phyloP scores from a whole-genome alignment of 92 coral and sea anemone genomes.

The Epizoanthus rinbou region DNA sequence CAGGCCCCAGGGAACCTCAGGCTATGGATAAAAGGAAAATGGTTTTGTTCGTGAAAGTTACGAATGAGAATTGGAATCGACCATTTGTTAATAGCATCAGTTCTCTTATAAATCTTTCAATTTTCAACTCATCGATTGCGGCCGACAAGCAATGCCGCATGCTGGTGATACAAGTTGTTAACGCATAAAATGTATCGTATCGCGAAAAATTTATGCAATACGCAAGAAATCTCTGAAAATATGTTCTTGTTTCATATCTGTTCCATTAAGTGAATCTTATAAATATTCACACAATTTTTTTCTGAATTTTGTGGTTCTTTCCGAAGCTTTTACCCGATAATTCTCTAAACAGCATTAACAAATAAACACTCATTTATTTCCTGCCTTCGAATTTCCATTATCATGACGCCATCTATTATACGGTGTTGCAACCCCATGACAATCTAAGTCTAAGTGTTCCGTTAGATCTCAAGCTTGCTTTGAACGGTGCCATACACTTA shows the following conservation, averaged over 20 bases:
- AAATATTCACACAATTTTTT: conserved; percentile 21
- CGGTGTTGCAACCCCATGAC: too few relatives aligned
- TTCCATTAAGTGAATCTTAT: neutral
- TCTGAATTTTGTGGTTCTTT: conserved; percentile 32
- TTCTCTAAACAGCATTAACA: conserved; percentile 38
- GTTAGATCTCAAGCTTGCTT: too few relatives aligned
- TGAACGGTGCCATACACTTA: too few relatives aligned
- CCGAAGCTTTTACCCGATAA: conserved; percentile 36
- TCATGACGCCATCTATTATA: too few relatives aligned
- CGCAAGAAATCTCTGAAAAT: neutral
- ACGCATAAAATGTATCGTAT: neutral
- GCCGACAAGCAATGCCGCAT: conserved; percentile 20
- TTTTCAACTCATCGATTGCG: conserved; percentile 27
- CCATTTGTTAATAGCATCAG: conserved; percentile 14
- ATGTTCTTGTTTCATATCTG: neutral
- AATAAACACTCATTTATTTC: conserved; percentile 25
- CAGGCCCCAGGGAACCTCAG: conserved; percentile 8
- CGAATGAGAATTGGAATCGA: conserved; percentile 10
- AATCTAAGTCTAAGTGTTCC: too few relatives aligned
- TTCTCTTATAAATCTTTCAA: neutral
- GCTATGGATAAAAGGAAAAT: neutral
- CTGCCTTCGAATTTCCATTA: conserved; percentile 21
- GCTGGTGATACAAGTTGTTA: neutral
- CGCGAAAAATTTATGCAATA: neutral
- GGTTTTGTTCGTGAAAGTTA: neutral